Percentiles rank a stretch among this genome's conserved stretches.
phyloP scores from a whole-genome alignment of 2,888 invertebrate genomes.

The Oscheius sp. region DNA sequence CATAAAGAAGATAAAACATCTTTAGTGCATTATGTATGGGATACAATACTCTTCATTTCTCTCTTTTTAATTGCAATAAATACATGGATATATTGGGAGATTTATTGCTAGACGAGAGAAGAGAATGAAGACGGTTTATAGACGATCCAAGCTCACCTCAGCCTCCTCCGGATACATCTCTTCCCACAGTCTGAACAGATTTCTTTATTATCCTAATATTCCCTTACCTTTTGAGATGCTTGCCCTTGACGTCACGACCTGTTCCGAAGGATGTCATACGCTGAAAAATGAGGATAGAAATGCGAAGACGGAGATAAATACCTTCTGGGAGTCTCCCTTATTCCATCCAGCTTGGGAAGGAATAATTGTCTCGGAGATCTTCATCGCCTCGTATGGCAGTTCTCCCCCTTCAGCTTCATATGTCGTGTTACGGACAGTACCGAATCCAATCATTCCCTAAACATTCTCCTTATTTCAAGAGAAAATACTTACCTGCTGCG shows the following conservation, averaged over 20 bases:
- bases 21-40: too few relatives aligned
- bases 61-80: constrained; percentile 17
- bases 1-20: too few relatives aligned
- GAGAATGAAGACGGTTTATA: too few relatives aligned
- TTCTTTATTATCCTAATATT: too few relatives aligned
- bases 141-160: constrained; percentile 65
- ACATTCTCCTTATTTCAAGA: neutral
- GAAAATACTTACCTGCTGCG: constrained; percentile 58
- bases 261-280: constrained; percentile 69
- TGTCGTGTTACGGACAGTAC: constrained; percentile 67
- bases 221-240: constrained; percentile 70
- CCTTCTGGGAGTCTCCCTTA: constrained; percentile 70
- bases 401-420: constrained; percentile 69
- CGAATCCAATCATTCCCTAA: constrained; percentile 61
- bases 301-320: neutral
- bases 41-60: constrained; percentile 20
- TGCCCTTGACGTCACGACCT: constrained; percentile 69
- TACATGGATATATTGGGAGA: constrained; percentile 9
- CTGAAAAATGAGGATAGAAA: constrained; percentile 38
- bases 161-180: constrained; percentile 67
- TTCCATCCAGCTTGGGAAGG: constrained; percentile 71
- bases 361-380: constrained; percentile 69
- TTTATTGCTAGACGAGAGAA: constrained; percentile 26
- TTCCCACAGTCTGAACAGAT: constrained; percentile 70
- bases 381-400: constrained; percentile 70